Evolutionary conservation across 2,113 vertebrate genomes (phyloP), one percentile per base, ranked within the genome.

Genomic region (Vireo altiloquus): DNA sequence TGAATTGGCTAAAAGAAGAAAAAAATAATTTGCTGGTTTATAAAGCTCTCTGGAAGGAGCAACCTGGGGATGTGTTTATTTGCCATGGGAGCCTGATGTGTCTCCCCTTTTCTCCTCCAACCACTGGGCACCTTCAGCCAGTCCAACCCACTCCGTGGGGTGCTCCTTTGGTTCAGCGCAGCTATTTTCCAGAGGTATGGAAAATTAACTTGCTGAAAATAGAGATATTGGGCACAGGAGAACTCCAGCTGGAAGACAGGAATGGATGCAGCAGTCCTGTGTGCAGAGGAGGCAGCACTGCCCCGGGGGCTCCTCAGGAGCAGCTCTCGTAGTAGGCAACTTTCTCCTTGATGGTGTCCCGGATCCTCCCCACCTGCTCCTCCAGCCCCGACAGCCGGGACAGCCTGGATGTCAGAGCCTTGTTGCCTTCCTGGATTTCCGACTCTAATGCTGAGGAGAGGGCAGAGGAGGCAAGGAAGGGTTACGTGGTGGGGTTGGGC

Each of bases 381-480:
- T 99, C 98, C 49, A 99, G 97, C 39, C 97, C 98, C 0, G 64
- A 79, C 35, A 99, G 98, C 76, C 54, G 96, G 0, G 92, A 77
- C 0, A 98, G 97, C 94, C 98, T 98, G 53, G 97, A 81, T 54
- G 97, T 3, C 53, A 99, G 89, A 42, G 98, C 97, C 17, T 96
- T 68, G 92, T 98, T 98, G 27, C 98, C 97, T 22, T 6, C 20
- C 57, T 88, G 97, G 77, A 99, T 96, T 76, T 98, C 98, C 0
- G 17, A 96, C 84, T 98, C 98, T 77, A 98, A 98, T 90, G 97
- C 99, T 99, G 92, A 77, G 66, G 72, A 94, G 40, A 94, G 35
- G 28, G 50, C 54, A 87, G n/a, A 69, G 66, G 37, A 89, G 35
- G 76, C 66, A 37, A 30, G 76, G 68, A 46, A 70, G 11, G n/a